Base-by-base conservation (phyloP, 1,140 invertebrate species). In the Chironomus tepperi region DNA sequence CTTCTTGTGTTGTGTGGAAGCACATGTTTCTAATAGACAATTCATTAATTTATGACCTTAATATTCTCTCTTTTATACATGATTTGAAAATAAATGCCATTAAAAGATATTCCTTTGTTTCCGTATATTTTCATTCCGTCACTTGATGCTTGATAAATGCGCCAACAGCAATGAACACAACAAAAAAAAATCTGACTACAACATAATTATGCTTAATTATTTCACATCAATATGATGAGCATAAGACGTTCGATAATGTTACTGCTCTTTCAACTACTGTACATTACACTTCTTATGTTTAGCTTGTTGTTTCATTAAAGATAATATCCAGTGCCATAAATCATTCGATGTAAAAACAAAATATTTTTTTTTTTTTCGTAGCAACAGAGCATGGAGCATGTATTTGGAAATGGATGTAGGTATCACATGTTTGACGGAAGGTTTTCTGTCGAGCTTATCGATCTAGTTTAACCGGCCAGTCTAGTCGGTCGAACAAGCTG, bases 1-100 rank as follows among this genome's bases (percentile, higher is more conserved):
- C 9, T n/a, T n/a, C n/a, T n/a, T n/a, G n/a, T n/a, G 15, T 47
- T 47, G 15, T 47, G 15, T 47, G 43, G 43, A 47, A 47, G 43
- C 43, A 47, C 15, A 15, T 47, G 43, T 47, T 15, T 47, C 15
- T 47, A 47, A 47, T 47, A 47, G 43, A 47, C 43, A 47, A 47
- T 47, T 47, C 43, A 47, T 47, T 47, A 47, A 47, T 47, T 47
- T 47, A 47, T 47, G 43, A 47, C 43, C 43, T 47, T 47, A 47
- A 47, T 47, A 47, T 9, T 10, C 43, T 15, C 8, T 47, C 43
- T 10, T 47, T 47, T 47, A 47, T 47, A 34, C 43, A 3, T 47
- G 8, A 47, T 47, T 47, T 47, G 9, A 47, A 47, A 47, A 47
- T 47, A 47, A 47, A 47, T 47, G 43, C 43, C 43, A 10, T 15